Base-by-base conservation (phyloP, 2,113 vertebrate genomes). In the Notarius quadriscutis region DNA sequence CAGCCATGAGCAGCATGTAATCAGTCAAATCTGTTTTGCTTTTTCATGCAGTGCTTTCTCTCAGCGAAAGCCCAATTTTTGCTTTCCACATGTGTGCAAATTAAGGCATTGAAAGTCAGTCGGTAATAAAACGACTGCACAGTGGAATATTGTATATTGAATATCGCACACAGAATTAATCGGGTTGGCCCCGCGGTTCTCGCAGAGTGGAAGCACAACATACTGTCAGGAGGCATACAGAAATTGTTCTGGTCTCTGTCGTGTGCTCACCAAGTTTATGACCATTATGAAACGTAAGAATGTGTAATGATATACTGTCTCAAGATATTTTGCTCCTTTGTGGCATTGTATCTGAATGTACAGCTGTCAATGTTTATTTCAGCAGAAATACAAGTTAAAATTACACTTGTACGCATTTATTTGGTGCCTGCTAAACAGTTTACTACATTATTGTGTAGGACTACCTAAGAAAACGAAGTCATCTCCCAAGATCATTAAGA, bases 81-180 rank as follows among this genome's bases (percentile, higher is more conserved):
- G 69, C 81, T 88, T 86, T 91, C 75, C 83, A 83, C 58, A 81
- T 83, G 87, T 86, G 86, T 88, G 88, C 87, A 88, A 91, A 88
- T 88, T 53, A 88, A 90, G 83, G 41, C 80, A 87, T 58, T 34
- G 0, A 87, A 87, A 81, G 41, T 88, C 50, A 72, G 81, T 20
- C 85, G 86, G 90, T 81, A 86, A 41, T 41, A 41, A 41, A 4
- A 41, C 4, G 41, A 4, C 41, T 4, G 41, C 41, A 41, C 41
- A 41, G 41, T 79, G 87, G 78, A 88, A 86, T 77, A 89, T 80
- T 71, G 63, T 77, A 71, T 57, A 9, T 67, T 2, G 30, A 15
- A 69, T 69, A 41, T 9, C 11, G 30, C 30, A 34, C 30, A 41
- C 10, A 75, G 34, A 63, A 51, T 20, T n/a, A 5, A 75, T 20